Evolutionary conservation across 2,888 invertebrate genomes (phyloP).

Genomic region (Bellardia bayeri): DNA sequence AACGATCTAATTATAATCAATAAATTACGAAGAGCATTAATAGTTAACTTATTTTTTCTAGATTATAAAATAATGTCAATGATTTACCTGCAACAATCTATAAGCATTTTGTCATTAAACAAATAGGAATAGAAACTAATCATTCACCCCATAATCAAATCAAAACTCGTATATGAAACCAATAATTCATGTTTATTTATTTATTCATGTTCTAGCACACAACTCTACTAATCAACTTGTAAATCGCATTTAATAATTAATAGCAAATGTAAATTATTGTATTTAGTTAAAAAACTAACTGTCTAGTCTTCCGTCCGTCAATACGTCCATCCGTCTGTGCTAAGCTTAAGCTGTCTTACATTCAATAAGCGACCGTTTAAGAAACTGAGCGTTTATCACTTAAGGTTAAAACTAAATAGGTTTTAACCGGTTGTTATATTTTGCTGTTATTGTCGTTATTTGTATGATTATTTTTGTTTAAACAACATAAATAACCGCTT

Average conservation of each 20-base stretch:
- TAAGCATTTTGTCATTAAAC: not conserved
- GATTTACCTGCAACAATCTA: no score
- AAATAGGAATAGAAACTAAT: not conserved
- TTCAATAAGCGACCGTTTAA: conserved; percentile 18
- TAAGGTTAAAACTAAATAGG: conserved; percentile 52
- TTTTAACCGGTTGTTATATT: conserved; percentile 63
- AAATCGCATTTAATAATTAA: not conserved
- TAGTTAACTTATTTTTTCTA: no score
- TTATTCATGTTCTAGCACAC: no score
- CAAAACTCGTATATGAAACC: not conserved
- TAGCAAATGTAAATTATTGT: not conserved
- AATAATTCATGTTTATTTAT: no score
- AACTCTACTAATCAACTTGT: conserved; percentile 9
- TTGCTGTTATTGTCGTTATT: conserved; percentile 26
- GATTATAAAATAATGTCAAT: no score
- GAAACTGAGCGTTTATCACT: conserved; percentile 43
- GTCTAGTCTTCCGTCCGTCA: not conserved
- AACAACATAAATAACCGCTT: conserved; percentile 66
- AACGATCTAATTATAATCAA: no score
- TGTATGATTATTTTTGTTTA: conserved; percentile 47
- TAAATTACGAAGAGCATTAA: no score
- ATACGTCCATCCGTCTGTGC: not conserved
- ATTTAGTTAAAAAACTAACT: not conserved
- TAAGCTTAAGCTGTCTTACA: not conserved
- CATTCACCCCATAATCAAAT: not conserved